Base-by-base conservation (phyloP, 53 echinoderm and acorn worm genomes). In the Zoroaster sp. region DNA sequence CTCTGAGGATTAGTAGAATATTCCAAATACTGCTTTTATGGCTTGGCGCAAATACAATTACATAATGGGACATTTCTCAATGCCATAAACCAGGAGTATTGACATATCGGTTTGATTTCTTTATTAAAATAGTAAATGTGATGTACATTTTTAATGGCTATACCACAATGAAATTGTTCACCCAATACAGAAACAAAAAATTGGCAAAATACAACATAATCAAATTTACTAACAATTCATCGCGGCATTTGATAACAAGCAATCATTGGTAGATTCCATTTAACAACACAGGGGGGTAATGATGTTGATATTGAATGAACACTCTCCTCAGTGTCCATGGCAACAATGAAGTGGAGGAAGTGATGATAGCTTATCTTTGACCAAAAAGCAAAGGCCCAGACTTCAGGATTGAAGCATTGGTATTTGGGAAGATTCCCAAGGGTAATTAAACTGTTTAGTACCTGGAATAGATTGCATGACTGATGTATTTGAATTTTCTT, bases 301-400 rank as follows among this genome's bases (percentile, higher is more conserved):
- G 66, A 66, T 81, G 63, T 28, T 10, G 40, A 66, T 63, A 40
- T 38, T 40, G 17, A 66, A 81, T 40, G 23, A 59, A 59, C 63
- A 59, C 28, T 8, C 28, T 59, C 63, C 28, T 59, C 42, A 28
- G 81, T 81, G 0, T 32, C 81, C 44, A 54, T 67, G 81, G 67
- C 67, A 66, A 81, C 67, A 42, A 66, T 66, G 68, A 81, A 81
- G 81, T 66, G 66, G 30, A 66, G 81, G 81, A 81, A 81, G n/a
- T n/a, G n/a, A 42, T 31, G 67, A 81, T 40, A 67, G 42, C 81
- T 81, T 81, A 80, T 41, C 80, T 47, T 45, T 74, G 45, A 74
- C 30, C 46, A 28, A 47, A 49, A 76, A 76, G 9, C 23, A 28
- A 32, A 30, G 5, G 34, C 35, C 8, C 5, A 18, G 46, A 25